Evolutionary conservation across 2,113 vertebrate species (phyloP).

Genomic region (Sinocyclocheilus grahami): DNA sequence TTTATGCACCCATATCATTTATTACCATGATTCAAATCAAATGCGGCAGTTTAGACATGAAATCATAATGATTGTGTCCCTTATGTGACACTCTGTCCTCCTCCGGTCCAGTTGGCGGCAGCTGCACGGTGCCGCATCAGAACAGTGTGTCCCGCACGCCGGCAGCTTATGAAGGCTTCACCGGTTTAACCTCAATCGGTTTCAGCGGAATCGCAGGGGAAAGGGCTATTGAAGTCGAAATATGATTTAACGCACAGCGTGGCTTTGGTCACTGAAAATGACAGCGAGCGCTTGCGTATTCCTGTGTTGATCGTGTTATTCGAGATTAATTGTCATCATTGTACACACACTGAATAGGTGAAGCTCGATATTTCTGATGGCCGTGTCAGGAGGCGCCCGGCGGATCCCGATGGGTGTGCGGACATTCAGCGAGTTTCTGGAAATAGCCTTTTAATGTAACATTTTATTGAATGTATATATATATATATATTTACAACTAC

Average conservation of each 20-base stretch:
- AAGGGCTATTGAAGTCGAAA: neutral
- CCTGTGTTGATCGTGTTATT: neutral
- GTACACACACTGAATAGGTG: neutral
- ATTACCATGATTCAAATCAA: neutral
- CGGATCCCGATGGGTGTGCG: constrained; percentile 47
- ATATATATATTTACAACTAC: too few relatives aligned
- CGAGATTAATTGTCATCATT: neutral
- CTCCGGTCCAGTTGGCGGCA: constrained; percentile 38
- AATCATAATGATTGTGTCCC: neutral
- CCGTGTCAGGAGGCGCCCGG: constrained; percentile 35
- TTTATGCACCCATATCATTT: neutral
- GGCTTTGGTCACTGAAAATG: neutral
- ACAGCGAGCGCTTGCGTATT: neutral
- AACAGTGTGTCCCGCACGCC: neutral
- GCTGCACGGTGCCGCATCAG: neutral
- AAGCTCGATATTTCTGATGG: constrained; percentile 16
- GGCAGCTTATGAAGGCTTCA: neutral
- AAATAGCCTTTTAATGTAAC: constrained; percentile 60
- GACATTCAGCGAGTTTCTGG: constrained; percentile 75
- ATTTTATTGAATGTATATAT: neutral
- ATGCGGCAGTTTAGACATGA: neutral
- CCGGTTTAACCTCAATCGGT: constrained; percentile 36
- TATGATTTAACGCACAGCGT: neutral
- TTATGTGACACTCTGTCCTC: neutral
- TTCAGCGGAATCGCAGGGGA: neutral